Evolutionary conservation across 1,140 invertebrate species (phyloP), one percentile per base, ranked within the genome.

Genomic region (Dryas iulia): DNA sequence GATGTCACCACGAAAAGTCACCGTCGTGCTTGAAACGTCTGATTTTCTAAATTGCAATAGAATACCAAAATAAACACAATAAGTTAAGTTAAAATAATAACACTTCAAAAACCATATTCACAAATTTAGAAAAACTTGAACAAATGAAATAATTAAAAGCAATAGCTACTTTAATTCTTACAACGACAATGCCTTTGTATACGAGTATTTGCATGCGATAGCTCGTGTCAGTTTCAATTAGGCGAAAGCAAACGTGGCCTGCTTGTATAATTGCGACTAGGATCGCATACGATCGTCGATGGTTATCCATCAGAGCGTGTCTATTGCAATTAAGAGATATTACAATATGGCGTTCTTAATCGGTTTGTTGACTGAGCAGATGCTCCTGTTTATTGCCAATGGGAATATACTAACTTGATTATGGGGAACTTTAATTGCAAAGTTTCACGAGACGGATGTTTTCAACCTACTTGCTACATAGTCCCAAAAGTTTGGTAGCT

Each of bases 171-270:
- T 8, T 47, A 47, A 47, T 21, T 47, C 26, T 21, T 3, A 21
- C 21, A 47, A 47, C 39, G 6, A 47, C 39, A 47, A 47, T 8
- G 18, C 39, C 39, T 47, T 47, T 47, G 39, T 47, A 31, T 31
- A 18, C 39, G 6, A 47, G 33, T 59, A 69, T 66, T 70, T 72
- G 69, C 66, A 72, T 72, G 67, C 70, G 47, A 71, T 66, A 58
- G 47, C 47, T 64, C 69, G 71, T 77, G 79, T 83, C 78, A 78
- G 76, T 84, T 81, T 80, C 81, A 85, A 85, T 87, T 83, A 83
- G 73, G 67, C 73, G 75, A 83, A 78, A 77, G 78, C 64, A 78
- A 81, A 82, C 74, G 76, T 77, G 74, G 73, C 77, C 73, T 72
- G 60, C 66, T 24, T 60, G 73, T 78, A 79, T 80, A 77, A 85